A percentile compares a stretch with the other conserved stretches of the same genome.
Conservation (phyloP, 2,888 invertebrate genomes). For the Blastobasis adustella region DNA sequence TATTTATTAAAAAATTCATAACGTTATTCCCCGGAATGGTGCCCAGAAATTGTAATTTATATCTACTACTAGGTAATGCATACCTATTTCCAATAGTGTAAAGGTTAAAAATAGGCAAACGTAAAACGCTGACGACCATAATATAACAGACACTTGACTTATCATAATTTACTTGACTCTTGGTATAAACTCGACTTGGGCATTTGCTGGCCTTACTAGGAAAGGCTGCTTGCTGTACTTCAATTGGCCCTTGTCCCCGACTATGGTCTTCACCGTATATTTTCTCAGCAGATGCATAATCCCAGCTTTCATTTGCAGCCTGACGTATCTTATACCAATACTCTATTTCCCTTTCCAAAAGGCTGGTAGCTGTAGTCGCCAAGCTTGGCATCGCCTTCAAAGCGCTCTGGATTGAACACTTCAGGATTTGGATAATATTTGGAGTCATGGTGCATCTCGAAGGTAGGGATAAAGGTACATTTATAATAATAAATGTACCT, state of each 20-base stretch:
- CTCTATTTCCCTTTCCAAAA: slow-evolving; percentile 57
- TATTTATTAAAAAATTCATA: too few species aligned
- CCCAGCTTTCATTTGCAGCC: slow-evolving; percentile 30
- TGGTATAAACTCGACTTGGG: too few species aligned
- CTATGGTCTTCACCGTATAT: slow-evolving; percentile 13
- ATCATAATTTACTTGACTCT: too few species aligned
- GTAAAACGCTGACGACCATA: too few species aligned
- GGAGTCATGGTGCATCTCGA: slow-evolving; percentile 51
- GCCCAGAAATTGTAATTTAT: too few species aligned
- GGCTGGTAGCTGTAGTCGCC: slow-evolving; percentile 44
- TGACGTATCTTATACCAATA: slow-evolving; percentile 48
- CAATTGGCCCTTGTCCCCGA: slow-evolving; percentile 4
- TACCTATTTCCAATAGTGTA: too few species aligned
- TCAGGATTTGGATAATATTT: slow-evolving; percentile 56
- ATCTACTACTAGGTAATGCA: too few species aligned
- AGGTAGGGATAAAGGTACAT: slow-evolving; percentile 40
- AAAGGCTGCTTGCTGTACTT: too few species aligned
- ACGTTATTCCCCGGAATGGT: too few species aligned
- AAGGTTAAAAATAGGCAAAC: too few species aligned
- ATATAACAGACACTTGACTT: too few species aligned
- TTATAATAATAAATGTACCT: slow-evolving; percentile 37
- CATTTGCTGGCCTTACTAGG: too few species aligned
- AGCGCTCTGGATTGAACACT: slow-evolving; percentile 54
- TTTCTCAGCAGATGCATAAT: slow-evolving; percentile 16
- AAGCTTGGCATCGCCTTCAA: slow-evolving; percentile 26